These are phyloP conservation scores for Ranitomeya imitator DNA, from an alignment of 2,113 vertebrate species.

Conservation along the genomic window DNA sequence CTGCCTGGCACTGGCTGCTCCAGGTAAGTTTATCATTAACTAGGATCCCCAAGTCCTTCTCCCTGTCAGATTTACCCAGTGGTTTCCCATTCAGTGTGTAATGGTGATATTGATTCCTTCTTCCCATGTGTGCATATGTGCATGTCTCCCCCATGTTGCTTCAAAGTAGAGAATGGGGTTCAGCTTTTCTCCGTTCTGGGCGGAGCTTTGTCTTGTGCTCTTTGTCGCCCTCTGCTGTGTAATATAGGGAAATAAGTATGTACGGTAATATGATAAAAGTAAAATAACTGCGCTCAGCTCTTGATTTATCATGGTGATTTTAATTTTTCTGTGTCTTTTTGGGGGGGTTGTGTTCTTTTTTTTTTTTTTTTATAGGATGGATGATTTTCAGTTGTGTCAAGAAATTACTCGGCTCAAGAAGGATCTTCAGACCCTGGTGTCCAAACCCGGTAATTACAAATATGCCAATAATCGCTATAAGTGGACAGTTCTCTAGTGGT, in stretches of 20 bases:
- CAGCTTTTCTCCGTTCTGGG: no score
- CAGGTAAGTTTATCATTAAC: no score
- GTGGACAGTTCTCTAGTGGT: no score
- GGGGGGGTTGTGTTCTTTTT: background rate
- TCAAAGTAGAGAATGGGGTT: no score
- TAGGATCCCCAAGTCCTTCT: no score
- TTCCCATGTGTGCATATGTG: no score
- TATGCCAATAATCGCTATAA: background rate
- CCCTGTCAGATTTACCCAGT: no score
- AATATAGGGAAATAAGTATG: background rate
- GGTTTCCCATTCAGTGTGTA: no score
- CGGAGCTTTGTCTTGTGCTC: background rate
- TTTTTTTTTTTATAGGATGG: slow-evolving; percentile 76
- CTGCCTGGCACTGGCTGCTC: no score
- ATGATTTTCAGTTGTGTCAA: slow-evolving; percentile 88
- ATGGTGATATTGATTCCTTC: no score
- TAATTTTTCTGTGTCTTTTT: background rate
- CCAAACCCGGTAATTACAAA: slow-evolving; percentile 73
- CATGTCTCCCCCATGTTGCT: no score
- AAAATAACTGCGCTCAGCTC: no score
- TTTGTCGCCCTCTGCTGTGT: background rate
- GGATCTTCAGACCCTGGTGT: slow-evolving; percentile 82
- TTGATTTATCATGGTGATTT: background rate
- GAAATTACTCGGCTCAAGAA: slow-evolving; percentile 86
- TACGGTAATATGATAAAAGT: background rate